phyloP scores from a whole-genome alignment of 2,113 vertebrate genomes.

The Onychostoma macrolepis region DNA sequence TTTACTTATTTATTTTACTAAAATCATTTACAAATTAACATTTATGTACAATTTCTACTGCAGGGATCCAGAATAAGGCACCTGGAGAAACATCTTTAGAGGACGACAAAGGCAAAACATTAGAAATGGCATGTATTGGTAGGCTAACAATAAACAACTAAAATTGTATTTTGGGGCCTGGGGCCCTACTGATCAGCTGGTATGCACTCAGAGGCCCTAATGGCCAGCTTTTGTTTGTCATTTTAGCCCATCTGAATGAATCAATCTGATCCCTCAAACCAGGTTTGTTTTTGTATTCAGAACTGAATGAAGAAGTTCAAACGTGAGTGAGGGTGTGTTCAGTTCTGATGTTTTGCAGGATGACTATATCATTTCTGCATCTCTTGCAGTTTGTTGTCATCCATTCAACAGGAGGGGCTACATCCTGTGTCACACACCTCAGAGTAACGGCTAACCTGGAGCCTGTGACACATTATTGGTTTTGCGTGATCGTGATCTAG shows the following conservation, averaged over 20 bases:
- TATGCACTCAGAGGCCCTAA: neutral
- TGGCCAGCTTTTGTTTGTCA: neutral
- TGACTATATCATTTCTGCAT: neutral
- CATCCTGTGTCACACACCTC: conserved; percentile 21
- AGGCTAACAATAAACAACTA: neutral
- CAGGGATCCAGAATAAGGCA: neutral
- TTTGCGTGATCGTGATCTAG: neutral
- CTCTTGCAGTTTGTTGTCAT: neutral
- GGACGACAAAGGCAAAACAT: neutral
- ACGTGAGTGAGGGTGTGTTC: conserved; percentile 6
- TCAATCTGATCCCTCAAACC: neutral
- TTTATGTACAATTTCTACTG: neutral
- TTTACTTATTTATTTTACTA: too few relatives aligned
- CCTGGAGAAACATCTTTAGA: neutral
- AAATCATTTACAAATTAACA: neutral
- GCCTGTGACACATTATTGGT: neutral
- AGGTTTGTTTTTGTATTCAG: neutral
- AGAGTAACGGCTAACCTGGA: neutral
- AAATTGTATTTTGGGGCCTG: neutral
- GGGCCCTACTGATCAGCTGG: neutral
- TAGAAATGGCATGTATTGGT: neutral
- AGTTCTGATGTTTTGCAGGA: neutral
- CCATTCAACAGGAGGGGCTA: neutral
- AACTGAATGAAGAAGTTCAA: neutral
- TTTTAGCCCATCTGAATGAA: too few relatives aligned